phyloP scores from a whole-genome alignment of 1,140 invertebrate genomes.

The Drosophila parabipectinata region DNA sequence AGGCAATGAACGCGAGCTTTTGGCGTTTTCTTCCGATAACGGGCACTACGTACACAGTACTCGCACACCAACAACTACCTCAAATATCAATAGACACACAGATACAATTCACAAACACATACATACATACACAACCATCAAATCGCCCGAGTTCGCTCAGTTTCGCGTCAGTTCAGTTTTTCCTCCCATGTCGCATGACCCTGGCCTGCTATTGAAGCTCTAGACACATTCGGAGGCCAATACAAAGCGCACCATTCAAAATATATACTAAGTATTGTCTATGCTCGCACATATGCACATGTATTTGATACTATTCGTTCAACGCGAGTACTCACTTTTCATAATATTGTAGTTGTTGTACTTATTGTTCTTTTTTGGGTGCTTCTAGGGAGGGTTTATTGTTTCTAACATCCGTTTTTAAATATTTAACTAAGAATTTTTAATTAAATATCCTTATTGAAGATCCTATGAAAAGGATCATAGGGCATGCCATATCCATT shows the following conservation, averaged over 20 bases:
- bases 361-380: neutral
- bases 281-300: slow-evolving; percentile 25
- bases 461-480: too few species aligned
- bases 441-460: too few species aligned
- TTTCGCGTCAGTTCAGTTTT: slow-evolving; percentile 70
- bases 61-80: slow-evolving; percentile 4
- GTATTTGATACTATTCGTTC: slow-evolving; percentile 4
- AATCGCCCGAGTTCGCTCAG: slow-evolving; percentile 48
- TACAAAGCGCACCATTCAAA: slow-evolving; percentile 82
- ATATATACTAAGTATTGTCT: slow-evolving; percentile 69
- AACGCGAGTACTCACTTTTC: slow-evolving; percentile 5
- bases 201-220: slow-evolving; percentile 83
- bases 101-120: slow-evolving; percentile 7
- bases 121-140: neutral
- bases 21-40: slow-evolving; percentile 83
- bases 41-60: slow-evolving; percentile 60
- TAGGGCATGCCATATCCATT: too few species aligned
- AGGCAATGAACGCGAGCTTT: slow-evolving; percentile 82
- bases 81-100: slow-evolving; percentile 17
- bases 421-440: too few species aligned
- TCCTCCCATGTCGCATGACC: slow-evolving; percentile 83
- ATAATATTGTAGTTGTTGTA: neutral
- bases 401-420: slow-evolving; percentile 13
- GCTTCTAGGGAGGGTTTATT: slow-evolving; percentile 3
- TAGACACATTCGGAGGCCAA: slow-evolving; percentile 79